Conservation (phyloP, 2,797 vertebrate genomes). For the Coracias cyanogaster region DNA sequence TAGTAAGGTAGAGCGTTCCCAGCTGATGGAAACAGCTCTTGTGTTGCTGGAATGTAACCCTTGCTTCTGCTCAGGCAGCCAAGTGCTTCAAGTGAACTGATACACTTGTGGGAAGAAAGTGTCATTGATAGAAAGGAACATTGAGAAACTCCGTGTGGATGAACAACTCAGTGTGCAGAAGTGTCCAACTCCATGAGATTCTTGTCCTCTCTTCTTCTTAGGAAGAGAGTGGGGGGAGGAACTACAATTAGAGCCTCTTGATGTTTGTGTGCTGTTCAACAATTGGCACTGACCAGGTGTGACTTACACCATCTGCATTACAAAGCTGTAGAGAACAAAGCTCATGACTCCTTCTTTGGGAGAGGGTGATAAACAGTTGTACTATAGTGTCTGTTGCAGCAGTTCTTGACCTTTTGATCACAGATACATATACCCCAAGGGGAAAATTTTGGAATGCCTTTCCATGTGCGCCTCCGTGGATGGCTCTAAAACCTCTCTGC, state of each 20-base stretch:
- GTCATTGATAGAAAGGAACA: background rate
- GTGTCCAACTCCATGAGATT: background rate
- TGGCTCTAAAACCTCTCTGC: background rate
- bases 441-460: background rate
- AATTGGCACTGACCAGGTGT: background rate
- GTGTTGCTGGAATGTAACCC: background rate
- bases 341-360: background rate
- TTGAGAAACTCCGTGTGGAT: background rate
- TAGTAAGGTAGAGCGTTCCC: background rate
- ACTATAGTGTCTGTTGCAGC: background rate
- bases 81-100: background rate
- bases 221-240: background rate
- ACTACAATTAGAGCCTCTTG: background rate
- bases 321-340: background rate
- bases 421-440: background rate
- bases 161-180: rapidly evolving
- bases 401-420: conserved; percentile 8
- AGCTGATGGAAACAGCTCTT: background rate
- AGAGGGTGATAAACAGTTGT: background rate
- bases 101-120: rapidly evolving
- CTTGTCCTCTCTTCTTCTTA: background rate
- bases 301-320: background rate
- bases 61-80: background rate
- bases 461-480: background rate
- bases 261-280: background rate